Percentiles rank a stretch among this genome's conserved stretches.
phyloP scores from a whole-genome alignment of 2,113 vertebrate genomes.

The Ailurus styani region DNA sequence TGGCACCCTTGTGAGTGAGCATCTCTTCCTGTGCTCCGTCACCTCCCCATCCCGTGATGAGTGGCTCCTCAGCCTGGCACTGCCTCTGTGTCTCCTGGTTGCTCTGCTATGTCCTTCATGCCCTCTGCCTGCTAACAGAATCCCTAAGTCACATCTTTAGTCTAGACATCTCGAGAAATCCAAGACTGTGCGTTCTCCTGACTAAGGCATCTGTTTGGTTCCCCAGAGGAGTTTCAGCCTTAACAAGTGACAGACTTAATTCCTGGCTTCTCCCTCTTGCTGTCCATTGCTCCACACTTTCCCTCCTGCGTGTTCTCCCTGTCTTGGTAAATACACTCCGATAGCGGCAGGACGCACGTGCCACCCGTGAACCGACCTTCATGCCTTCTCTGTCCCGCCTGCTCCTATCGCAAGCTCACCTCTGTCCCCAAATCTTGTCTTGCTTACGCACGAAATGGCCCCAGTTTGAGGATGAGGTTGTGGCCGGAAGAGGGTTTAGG shows the following conservation, averaged over 20 bases:
- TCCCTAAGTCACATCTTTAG: accelerated
- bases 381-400: neutral
- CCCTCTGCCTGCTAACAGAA: too few relatives aligned
- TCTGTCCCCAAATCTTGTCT: too few relatives aligned
- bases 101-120: accelerated
- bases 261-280: neutral
- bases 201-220: neutral
- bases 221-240: neutral
- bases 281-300: accelerated
- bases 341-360: accelerated
- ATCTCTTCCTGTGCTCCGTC: accelerated
- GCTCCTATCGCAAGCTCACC: neutral
- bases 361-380: too few relatives aligned
- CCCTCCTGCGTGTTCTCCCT: too few relatives aligned
- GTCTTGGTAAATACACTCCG: accelerated
- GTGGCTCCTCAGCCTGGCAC: accelerated
- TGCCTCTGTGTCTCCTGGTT: neutral
- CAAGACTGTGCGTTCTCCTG: accelerated
- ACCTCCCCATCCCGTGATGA: accelerated
- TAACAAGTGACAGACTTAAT: accelerated
- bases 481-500: neutral
- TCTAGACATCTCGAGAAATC: accelerated
- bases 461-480: accelerated
- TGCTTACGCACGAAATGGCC: too few relatives aligned
- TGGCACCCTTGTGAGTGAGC: accelerated